Conservation (phyloP, 2,888 invertebrate genomes). For the Dicyrtoma fusca region DNA sequence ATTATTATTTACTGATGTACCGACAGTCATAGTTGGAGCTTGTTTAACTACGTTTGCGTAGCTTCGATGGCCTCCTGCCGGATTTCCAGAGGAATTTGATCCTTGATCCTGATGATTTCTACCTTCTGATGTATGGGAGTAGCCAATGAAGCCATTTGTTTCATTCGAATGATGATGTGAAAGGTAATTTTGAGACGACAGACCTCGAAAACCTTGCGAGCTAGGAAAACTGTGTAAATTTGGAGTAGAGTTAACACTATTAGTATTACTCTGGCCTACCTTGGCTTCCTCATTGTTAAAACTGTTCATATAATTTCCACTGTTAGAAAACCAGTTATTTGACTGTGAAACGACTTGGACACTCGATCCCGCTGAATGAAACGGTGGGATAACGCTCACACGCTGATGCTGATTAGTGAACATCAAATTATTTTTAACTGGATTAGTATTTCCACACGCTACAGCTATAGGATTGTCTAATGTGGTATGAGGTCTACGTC, state of each 20-base stretch:
- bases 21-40: slow-evolving; percentile 20
- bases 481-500: neutral
- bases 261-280: neutral
- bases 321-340: slow-evolving; percentile 22
- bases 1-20: slow-evolving; percentile 4
- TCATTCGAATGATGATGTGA: neutral
- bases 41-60: slow-evolving; percentile 52
- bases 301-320: neutral
- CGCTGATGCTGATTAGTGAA: too few species aligned
- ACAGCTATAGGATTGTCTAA: slow-evolving; percentile 9
- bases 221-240: neutral
- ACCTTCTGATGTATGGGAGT: too few species aligned
- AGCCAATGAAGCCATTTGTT: too few species aligned
- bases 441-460: slow-evolving; percentile 18
- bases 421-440: slow-evolving; percentile 11
- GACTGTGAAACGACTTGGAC: neutral
- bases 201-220: slow-evolving; percentile 10
- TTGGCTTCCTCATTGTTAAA: neutral
- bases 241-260: neutral
- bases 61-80: slow-evolving; percentile 6
- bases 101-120: too few species aligned
- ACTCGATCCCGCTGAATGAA: neutral
- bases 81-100: neutral
- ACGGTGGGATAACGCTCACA: neutral
- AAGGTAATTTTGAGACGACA: neutral